Base-by-base conservation (phyloP, 1,140 invertebrate genomes). In the Babylonia areolata region DNA sequence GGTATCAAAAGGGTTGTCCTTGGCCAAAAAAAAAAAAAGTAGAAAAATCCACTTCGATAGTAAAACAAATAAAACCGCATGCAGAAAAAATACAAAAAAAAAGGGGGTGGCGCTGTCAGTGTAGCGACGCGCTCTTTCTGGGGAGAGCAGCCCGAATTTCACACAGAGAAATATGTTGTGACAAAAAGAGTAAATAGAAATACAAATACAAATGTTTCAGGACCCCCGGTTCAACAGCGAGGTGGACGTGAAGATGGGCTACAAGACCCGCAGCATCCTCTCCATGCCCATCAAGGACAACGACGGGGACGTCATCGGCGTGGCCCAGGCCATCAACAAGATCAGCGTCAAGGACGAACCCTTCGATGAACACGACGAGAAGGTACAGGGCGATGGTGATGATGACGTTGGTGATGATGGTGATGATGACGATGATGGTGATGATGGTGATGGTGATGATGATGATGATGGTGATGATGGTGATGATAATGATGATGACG, bases 261-360 rank as follows among this genome's bases (percentile, higher is more conserved):
- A 99, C 94, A 97, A 97, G 91, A 99, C 98, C 0, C 97, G 97
- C 79, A 95, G 97, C 83, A 97, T 99, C 84, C 95, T 99, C 5
- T 98, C 97, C 91, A 97, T 99, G 96, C 98, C 98, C 11, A 98
- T 99, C 87, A 98, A 97, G 93, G 99, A 99, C 95, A 97, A 97
- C 92, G 97, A 98, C 89, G 98, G 98, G 0, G 97, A 98, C 90
- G 98, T 99, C 0, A 98, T 99, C 87, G 98, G 98, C 3, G 98
- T 99, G 0, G 98, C 98, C 51, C 98, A 99, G 95, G 98, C 99
- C 89, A 98, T 99, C 89, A 99, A 99, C 94, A 99, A 99, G 95
- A 90, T 91, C 79, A 90, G 89, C 84, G 86, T 88, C 71, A 88
- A 90, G 89, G 96, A 97, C 73, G 89, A 90, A 78, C 91, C 92